phyloP scores from a whole-genome alignment of 2,888 invertebrate genomes.

The Idaea aversata region DNA sequence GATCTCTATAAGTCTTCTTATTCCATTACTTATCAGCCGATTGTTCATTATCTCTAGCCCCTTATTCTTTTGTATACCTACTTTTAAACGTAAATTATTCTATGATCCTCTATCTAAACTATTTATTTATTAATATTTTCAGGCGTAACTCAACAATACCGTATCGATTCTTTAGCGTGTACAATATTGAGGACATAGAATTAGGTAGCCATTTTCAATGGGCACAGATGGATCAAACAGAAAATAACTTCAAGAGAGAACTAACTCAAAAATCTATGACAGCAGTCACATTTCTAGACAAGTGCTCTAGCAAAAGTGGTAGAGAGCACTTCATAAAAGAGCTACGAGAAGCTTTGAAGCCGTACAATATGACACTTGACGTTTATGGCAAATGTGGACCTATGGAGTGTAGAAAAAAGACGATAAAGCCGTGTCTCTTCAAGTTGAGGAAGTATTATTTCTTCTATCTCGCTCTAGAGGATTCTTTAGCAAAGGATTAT shows the following conservation, averaged over 20 bases:
- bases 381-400: slow-evolving; percentile 77
- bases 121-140: not conserved
- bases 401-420: slow-evolving; percentile 45
- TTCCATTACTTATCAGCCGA: too few species aligned
- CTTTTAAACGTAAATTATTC: too few species aligned
- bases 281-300: slow-evolving; percentile 59
- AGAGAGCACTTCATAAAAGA: slow-evolving; percentile 53
- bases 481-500: slow-evolving; percentile 81
- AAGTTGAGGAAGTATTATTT: slow-evolving; percentile 80
- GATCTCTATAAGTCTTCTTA: too few species aligned
- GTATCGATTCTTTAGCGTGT: slow-evolving; percentile 47
- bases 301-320: slow-evolving; percentile 50
- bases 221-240: slow-evolving; percentile 41
- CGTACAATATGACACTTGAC: slow-evolving; percentile 65
- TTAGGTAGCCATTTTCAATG: slow-evolving; percentile 43
- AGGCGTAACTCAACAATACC: slow-evolving; percentile 46
- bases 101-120: not conserved
- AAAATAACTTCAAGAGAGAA: slow-evolving; percentile 32
- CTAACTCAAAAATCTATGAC: slow-evolving; percentile 50
- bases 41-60: too few species aligned
- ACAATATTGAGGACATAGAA: slow-evolving; percentile 41
- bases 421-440: slow-evolving; percentile 55
- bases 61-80: too few species aligned
- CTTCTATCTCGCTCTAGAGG: slow-evolving; percentile 87
- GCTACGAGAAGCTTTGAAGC: slow-evolving; percentile 63